Evolutionary conservation across 1,140 invertebrate genomes (phyloP).

Genomic region (Dysdera silvatica): DNA sequence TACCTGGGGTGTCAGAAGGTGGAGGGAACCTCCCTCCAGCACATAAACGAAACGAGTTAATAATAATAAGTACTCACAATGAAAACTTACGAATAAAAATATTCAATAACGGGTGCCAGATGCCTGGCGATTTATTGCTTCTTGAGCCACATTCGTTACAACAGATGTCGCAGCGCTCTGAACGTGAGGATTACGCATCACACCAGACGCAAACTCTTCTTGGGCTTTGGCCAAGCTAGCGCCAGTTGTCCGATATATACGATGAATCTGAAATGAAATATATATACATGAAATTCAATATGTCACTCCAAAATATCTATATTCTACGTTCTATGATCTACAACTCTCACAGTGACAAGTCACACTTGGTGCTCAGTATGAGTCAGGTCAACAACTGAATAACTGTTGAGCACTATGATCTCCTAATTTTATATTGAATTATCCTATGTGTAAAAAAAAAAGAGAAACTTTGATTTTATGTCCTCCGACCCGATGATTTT

Average conservation of each 20-base stretch:
- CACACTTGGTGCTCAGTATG: too few relatives aligned
- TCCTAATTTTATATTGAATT: too few relatives aligned
- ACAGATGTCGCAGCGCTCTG: conserved; percentile 79
- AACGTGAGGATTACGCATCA: conserved; percentile 88
- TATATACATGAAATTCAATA: background rate
- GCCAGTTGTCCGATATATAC: conserved; percentile 87
- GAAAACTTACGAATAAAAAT: background rate
- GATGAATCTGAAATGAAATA: conserved; percentile 66
- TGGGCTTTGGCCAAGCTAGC: conserved; percentile 95
- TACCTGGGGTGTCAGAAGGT: too few relatives aligned
- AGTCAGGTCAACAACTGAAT: too few relatives aligned
- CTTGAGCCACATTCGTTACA: conserved; percentile 67
- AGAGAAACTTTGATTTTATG: too few relatives aligned
- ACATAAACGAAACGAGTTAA: too few relatives aligned
- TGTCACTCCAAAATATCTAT: background rate
- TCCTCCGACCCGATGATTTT: too few relatives aligned
- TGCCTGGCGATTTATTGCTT: conserved; percentile 41
- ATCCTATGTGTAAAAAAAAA: too few relatives aligned
- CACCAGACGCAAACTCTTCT: conserved; percentile 88
- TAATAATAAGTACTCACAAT: background rate
- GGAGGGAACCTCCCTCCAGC: background rate
- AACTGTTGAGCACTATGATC: too few relatives aligned
- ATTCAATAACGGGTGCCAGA: conserved; percentile 28
- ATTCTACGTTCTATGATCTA: too few relatives aligned
- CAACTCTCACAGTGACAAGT: too few relatives aligned